Evolutionary conservation across 2,888 invertebrate species (phyloP).

Genomic region (Drosophila siamana): DNA sequence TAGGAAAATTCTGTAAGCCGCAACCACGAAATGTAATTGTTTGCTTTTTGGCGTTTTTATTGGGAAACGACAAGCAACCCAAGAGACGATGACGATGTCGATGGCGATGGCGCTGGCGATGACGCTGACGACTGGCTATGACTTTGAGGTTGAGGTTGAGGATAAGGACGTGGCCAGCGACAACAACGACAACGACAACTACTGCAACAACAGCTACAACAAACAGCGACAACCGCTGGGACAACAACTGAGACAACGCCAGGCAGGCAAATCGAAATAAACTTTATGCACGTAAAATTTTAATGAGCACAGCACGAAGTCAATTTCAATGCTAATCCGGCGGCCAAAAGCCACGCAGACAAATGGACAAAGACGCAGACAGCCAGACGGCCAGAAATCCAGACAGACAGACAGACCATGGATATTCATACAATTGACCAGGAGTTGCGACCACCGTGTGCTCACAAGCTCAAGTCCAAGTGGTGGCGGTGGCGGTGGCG

Average conservation of each 20-base stretch:
- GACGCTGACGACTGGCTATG: slow-evolving; percentile 26
- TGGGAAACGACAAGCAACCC: slow-evolving; percentile 22
- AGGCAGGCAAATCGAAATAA: slow-evolving; percentile 73
- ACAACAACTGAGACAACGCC: slow-evolving; percentile 43
- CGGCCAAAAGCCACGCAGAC: slow-evolving; percentile 56
- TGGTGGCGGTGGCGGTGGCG: no score
- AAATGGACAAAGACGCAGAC: slow-evolving; percentile 37
- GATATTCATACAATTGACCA: slow-evolving; percentile 56
- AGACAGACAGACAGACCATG: slow-evolving; percentile 14
- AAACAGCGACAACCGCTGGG: slow-evolving; percentile 31
- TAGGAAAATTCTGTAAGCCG: slow-evolving; percentile 47
- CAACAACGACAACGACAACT: slow-evolving; percentile 30
- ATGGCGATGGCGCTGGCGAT: slow-evolving; percentile 13
- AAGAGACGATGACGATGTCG: slow-evolving; percentile 27
- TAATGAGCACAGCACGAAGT: slow-evolving; percentile 81
- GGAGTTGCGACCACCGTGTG: slow-evolving; percentile 67
- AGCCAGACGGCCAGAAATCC: slow-evolving; percentile 18
- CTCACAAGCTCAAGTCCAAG: slow-evolving; percentile 8
- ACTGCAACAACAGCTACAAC: slow-evolving; percentile 18
- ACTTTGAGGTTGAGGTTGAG: slow-evolving; percentile 47
- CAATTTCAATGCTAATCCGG: slow-evolving; percentile 81
- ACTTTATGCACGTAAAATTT: slow-evolving; percentile 82
- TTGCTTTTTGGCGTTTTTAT: slow-evolving; percentile 52
- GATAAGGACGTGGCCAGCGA: slow-evolving; percentile 60
- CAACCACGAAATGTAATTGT: slow-evolving; percentile 72